A percentile compares a stretch with the other conserved stretches of the same genome.
These are phyloP conservation scores for Gambusia holbrooki DNA, from an alignment of 2,113 vertebrate species.

Conservation along the genomic window DNA sequence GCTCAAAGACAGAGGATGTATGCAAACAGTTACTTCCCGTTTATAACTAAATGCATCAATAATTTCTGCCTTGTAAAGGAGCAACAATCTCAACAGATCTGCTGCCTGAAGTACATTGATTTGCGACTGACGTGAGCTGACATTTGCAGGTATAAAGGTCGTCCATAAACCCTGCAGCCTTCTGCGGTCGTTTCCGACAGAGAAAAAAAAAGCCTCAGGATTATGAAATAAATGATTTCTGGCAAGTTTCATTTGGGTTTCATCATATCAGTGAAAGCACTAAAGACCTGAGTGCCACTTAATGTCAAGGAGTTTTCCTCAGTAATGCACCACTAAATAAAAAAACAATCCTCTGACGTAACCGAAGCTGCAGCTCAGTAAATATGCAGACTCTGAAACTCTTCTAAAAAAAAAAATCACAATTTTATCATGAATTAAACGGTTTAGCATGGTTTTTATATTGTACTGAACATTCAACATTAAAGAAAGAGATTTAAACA, in stretches of 20 bases:
- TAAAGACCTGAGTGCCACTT: neutral
- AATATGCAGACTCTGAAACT: conserved; percentile 20
- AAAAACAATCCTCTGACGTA: neutral
- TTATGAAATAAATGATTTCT: conserved; percentile 5
- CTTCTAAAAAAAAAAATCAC: conserved; percentile 19
- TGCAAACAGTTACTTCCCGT: conserved; percentile 1
- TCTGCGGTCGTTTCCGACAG: conserved; percentile 17
- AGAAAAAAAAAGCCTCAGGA: conserved; percentile 35
- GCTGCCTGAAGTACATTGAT: conserved; percentile 36
- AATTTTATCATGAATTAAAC: conserved; percentile 25
- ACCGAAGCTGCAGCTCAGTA: conserved; percentile 7
- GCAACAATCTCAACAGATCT: conserved; percentile 12
- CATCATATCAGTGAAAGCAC: conserved; percentile 9
- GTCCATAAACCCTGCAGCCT: conserved; percentile 3
- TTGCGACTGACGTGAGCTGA: conserved; percentile 30
- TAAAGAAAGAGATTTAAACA: neutral
- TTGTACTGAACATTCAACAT: neutral
- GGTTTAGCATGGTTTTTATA: neutral
- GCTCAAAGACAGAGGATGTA: neutral
- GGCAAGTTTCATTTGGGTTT: conserved; percentile 16
- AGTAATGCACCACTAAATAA: conserved; percentile 8
- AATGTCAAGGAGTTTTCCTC: conserved; percentile 2
- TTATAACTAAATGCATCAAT: neutral
- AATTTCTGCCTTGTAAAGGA: conserved; percentile 11
- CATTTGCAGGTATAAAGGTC: conserved; percentile 42